Base-by-base conservation (phyloP, 2,888 invertebrate genomes). In the Autographa pulchrina region DNA sequence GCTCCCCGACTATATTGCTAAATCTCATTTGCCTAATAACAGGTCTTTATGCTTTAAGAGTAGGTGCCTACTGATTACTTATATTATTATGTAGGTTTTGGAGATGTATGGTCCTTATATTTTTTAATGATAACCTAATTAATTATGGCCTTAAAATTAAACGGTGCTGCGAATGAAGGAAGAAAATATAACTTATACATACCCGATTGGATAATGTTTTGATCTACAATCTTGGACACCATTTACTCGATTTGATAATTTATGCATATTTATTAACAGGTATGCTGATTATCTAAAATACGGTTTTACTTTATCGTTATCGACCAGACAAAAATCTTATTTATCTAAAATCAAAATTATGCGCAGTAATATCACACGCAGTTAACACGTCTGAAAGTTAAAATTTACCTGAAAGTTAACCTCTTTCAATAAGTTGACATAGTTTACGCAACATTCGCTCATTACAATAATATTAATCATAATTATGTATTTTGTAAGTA, bases 371-470 rank as follows among this genome's bases (percentile, higher is more conserved):
- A n/a, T n/a, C n/a, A n/a, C 11, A 18, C 48, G n/a, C 16, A 52
- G 65, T 48, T 59, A 65, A 59, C 38, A 68, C 58, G 52, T 58
- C 43, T 65, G 52, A 52, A 62, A 66, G 25, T 25, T 25, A 25
- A 25, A 25, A 25, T 3, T n/a, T n/a, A n/a, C 9, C 62, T 73
- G 11, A 54, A 54, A 54, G 9, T 25, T 25, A 72, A 81, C 61
- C 31, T 61, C 38, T 56, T 32, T 31, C 65, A 52, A 64, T 68
- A 78, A 72, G 25, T 62, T 35, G 66, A 69, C 74, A 68, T 31
- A 35, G 31, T 48, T 81, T 81, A 81, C 81, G 74, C 63, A 68
- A 78, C 59, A 68, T 32, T 74, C 81, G 52, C 82, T 54, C 65
- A 64, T 62, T 71, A 69, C 25, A 43, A 70, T 68, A 65, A 70